Conservation (phyloP, 2,797 vertebrate species). For the Okamejei kenojei region DNA sequence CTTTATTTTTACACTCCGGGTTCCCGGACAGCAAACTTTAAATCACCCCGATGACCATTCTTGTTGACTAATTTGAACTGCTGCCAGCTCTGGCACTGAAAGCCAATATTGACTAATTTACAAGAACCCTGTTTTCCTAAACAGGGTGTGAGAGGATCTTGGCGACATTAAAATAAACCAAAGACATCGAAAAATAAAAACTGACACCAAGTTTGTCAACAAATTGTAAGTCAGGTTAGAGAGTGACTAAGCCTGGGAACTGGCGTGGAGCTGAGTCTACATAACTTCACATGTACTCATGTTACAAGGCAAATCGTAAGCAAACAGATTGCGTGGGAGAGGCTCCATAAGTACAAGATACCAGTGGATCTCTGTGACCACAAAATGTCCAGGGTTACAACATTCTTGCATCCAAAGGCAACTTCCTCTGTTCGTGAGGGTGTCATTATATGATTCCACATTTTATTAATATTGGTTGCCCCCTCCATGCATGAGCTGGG, state of each 20-base stretch:
- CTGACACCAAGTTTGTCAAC: not conserved
- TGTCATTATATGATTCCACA: not conserved
- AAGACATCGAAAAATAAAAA: constrained; percentile 1
- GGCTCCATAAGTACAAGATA: not conserved
- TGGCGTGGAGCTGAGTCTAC: not conserved
- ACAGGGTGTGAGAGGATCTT: not conserved
- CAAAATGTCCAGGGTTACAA: not conserved
- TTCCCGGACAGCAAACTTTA: not conserved
- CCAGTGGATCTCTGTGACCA: not conserved
- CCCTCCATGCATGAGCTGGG: not conserved
- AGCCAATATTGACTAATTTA: not conserved
- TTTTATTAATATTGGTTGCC: not conserved
- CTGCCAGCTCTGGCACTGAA: too few species aligned
- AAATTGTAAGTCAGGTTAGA: too few species aligned
- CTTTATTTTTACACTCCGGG: too few species aligned
- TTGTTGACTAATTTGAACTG: not conserved
- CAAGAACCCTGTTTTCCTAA: not conserved
- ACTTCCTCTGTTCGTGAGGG: not conserved
- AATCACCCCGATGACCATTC: not conserved
- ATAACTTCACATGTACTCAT: too few species aligned
- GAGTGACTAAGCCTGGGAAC: not conserved
- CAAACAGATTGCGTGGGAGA: not conserved
- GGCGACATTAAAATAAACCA: not conserved
- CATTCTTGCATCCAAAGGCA: not conserved
- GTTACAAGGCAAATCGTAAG: not conserved